Percentiles rank a stretch among this genome's conserved stretches.
These are phyloP conservation scores for Saccostrea cuccullata DNA, from an alignment of 1,140 invertebrate genomes.

Conservation along the genomic window DNA sequence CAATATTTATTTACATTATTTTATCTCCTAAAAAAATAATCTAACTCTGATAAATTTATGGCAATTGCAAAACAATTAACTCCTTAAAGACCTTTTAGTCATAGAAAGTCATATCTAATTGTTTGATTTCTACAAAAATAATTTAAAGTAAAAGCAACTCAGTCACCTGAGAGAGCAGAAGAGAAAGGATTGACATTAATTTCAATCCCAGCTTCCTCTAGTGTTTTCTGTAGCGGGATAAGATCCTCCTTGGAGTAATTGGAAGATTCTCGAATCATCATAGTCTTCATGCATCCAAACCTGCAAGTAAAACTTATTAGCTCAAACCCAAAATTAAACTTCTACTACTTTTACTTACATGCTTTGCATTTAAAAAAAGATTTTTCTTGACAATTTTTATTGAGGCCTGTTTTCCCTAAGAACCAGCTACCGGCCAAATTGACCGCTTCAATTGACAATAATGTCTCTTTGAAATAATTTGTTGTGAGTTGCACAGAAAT, in stretches of 20 bases:
- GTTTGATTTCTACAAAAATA: background rate
- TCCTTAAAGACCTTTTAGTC: too few species aligned
- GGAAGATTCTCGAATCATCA: slow-evolving; percentile 19
- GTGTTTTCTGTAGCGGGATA: background rate
- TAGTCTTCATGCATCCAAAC: slow-evolving; percentile 39
- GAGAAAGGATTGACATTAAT: slow-evolving; percentile 31
- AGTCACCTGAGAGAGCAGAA: background rate
- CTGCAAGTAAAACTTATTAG: background rate
- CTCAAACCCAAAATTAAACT: too few species aligned
- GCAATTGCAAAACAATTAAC: background rate
- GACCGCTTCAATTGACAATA: too few species aligned
- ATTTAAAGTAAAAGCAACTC: background rate
- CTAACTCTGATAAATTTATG: background rate
- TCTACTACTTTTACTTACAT: too few species aligned
- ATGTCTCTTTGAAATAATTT: too few species aligned
- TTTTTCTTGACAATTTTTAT: too few species aligned
- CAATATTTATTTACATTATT: slow-evolving; percentile 31
- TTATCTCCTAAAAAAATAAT: background rate
- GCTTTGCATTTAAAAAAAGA: too few species aligned
- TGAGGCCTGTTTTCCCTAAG: too few species aligned
- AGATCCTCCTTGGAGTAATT: slow-evolving; percentile 4
- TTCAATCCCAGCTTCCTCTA: background rate
- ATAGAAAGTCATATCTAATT: too few species aligned
- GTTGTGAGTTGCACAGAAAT: too few species aligned
- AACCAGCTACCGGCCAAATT: too few species aligned